Base-by-base conservation (phyloP, 1,140 invertebrate species). In the Danaus melanippus region DNA sequence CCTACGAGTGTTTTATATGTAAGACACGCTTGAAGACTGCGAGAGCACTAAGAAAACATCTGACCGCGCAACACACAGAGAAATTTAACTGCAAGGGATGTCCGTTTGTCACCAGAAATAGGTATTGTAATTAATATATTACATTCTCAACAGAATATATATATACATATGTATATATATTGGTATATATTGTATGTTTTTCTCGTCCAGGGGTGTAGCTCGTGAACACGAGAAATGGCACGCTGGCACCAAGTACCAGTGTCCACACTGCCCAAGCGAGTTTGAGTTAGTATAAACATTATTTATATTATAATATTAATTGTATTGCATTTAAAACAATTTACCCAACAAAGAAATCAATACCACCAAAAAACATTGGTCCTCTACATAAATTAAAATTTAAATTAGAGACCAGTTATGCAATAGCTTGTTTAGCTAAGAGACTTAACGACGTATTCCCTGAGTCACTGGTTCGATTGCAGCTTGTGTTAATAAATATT, bases 51-150 rank as follows among this genome's bases (percentile, higher is more conserved):
- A 50, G 81, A 0, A 85, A 85, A 17, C 79, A 85, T 40, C 63
- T 85, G 3, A 85, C 79, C 0, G 77, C 78, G 0, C 82, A 81
- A 21, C 79, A 85, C 55, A 83, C 82, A 0, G 77, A 79, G 56
- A 73, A 83, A 17, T 82, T 76, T 47, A 79, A 71, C 45, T 83
- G 82, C 44, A 81, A 81, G 17, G 81, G 79, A 0, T 85, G 81
- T 50, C 74, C 81, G 2, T 83, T 85, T 43, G 66, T 76, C 47
- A 85, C 81, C 0, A 77, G 75, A 43, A 85, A 85, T 48, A 71
- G 79, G 81, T 84, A 17, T 54, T 42, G 15, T 15, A 15, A 15
- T 15, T 1, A 15, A 15, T 3, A 15, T 15, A 15, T n/a, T n/a
- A 3, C 15, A 15, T 1, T 15, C 15, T 15, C n/a, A 15, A 15